Base-by-base conservation (phyloP, 1,140 invertebrate genomes). In the Scylla paramamosain region DNA sequence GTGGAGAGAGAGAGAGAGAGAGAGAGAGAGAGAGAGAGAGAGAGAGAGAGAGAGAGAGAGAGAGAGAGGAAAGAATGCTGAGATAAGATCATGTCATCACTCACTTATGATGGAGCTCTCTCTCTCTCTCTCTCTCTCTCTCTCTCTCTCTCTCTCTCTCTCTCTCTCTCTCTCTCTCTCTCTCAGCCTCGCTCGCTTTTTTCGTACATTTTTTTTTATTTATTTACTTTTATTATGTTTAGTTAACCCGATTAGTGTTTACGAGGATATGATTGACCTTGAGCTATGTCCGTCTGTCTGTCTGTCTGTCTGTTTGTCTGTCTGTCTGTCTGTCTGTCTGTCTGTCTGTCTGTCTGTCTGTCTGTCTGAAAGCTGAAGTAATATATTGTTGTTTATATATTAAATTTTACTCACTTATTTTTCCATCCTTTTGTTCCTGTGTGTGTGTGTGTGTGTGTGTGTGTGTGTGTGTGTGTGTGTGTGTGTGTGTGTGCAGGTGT, bases 301-400 rank as follows among this genome's bases (percentile, higher is more conserved):
- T 89, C 87, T 89, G 87, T 46, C 39, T 89, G 87, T 89, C 87
- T 88, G 32, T 88, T 32, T 88, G 87, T 88, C 29, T 88, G 87
- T 88, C 87, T 88, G 87, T 88, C 87, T 88, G 87, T 88, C 87
- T 88, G 87, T 88, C 87, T 88, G 31, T 88, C 87, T 88, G 87
- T 88, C 87, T 88, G 32, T 88, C 32, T 89, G 87, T 89, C 87
- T 89, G 87, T 89, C 87, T 89, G 87, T 89, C 87, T 46, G 87
- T 89, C 1, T 89, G 39, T 89, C 87, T 45, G 86, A 29, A 39
- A 39, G n/a, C 28, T 0, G 14, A 28, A 20, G 28, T 8, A 12
- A 0, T 86, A 59, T 12, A 59, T 59, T 59, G 0, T 59, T 59
- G 0, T 20, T 20, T 12, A 59, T 59, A 12, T 8, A 59, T 59